phyloP scores from a whole-genome alignment of 2,797 vertebrate species.

The Oreochromis grahami region DNA sequence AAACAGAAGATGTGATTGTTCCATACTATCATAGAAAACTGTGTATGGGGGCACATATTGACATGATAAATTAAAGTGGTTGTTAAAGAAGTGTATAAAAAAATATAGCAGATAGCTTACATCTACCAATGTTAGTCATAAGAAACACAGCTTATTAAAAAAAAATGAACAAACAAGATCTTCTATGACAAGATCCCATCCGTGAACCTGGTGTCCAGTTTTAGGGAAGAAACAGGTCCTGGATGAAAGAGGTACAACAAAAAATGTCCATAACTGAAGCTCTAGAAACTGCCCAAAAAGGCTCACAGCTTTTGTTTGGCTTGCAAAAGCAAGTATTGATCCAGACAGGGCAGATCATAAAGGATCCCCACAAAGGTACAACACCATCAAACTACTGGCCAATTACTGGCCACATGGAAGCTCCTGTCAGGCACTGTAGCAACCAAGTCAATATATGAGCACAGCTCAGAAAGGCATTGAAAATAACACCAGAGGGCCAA shows the following conservation, averaged over 20 bases:
- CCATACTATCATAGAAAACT: not conserved
- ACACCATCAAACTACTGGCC: not conserved
- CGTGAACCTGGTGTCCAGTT: not conserved
- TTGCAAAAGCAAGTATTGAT: not conserved
- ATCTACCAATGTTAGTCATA: not conserved
- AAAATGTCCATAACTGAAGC: not conserved
- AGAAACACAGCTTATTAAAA: not conserved
- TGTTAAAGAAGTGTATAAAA: not conserved
- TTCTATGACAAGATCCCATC: not conserved
- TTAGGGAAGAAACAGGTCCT: not conserved
- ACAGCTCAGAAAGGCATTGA: not conserved
- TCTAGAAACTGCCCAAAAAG: not conserved
- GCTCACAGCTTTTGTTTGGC: not conserved
- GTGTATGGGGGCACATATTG: not conserved
- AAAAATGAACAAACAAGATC: not conserved
- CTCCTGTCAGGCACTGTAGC: not conserved
- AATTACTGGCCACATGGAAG: not conserved
- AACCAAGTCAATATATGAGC: not conserved
- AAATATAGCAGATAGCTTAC: not conserved
- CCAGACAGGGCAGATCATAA: not conserved
- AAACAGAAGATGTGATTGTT: not conserved
- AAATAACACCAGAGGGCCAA: not conserved
- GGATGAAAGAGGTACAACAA: not conserved
- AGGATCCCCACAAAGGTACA: not conserved
- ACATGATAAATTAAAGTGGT: not conserved